Evolutionary conservation across 1,140 invertebrate genomes (phyloP), one percentile per base, ranked within the genome.

Genomic region (Brachionus plicatilis): DNA sequence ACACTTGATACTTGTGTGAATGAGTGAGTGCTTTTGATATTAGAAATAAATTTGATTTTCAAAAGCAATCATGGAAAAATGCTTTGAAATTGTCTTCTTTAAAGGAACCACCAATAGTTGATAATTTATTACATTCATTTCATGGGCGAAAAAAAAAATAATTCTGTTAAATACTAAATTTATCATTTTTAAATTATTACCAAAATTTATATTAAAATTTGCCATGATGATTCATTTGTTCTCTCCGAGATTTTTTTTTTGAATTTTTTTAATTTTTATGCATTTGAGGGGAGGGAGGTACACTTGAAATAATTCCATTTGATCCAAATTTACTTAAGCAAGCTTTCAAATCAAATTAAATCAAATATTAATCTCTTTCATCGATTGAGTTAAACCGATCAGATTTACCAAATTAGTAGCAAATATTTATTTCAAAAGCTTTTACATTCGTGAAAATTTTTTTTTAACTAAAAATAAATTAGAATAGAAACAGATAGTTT

Each of bases 81-180:
- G 66, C 27, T 68, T 68, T 68, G 12, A 68, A 68, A 29, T 68
- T 68, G 66, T 68, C 66, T 68, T 68, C 17, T 60, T 60, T 60
- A 7, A 8, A 60, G 20, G 53, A 20, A 60, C 20, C 17, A 60
- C 27, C 17, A 56, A 56, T 24, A 5, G 3, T 60, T 60, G n/a
- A 17, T 33, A 33, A 33, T 68, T 33, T 33, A 29, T 68, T 29
- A 68, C 27, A 33, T 12, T 14, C 27, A 14, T 11, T 37, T 2
- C 7, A 56, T 20, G 17, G 17, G 53, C 53, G 17, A 5, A 60
- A 60, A 60, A 47, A 20, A 20, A 53, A 17, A 2, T 60, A 60
- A 60, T 60, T 20, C 27, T 9, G 20, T 60, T 20, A n/a, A 53
- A 53, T n/a, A 60, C 53, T 60, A 60, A 20, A 60, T 60, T 60